Evolutionary conservation across 2,888 invertebrate genomes (phyloP), one percentile per base, ranked within the genome.

Genomic region (Lingula anatina): DNA sequence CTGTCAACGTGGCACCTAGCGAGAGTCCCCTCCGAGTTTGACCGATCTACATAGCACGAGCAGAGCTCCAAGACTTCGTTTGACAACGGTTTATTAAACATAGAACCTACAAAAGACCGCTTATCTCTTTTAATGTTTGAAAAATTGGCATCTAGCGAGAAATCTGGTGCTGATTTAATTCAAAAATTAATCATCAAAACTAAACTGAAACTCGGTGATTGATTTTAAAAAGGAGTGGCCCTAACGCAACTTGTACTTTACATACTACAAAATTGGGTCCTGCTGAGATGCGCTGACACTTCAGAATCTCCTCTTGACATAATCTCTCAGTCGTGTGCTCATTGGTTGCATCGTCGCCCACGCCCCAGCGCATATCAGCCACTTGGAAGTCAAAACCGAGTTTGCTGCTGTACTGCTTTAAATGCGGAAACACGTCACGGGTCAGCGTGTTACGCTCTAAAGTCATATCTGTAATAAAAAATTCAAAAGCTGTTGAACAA

Each of bases 321-420:
- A 73, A 57, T 18, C 60, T 62, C 44, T 68, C 66, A 12, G 69
- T 69, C 25, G 63, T 61, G 49, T 73, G 72, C 38, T 70, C 69
- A 56, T 66, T 66, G 31, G 68, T 65, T 25, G 63, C 64, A 41
- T 70, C 69, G 21, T 71, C 68, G 20, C 66, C 68, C 24, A 74
- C 62, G 23, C 73, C 73, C 73, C 73, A 74, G 24, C 73, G 55
- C 68, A 74, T 66, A 56, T 74, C 73, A 15, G 73, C 71, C 28
- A 70, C 60, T 50, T 70, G 70, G 47, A 74, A 72, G 53, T 71
- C 70, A 21, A 73, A 61, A 35, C 62, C 70, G 24, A 55, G 49
- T 18, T 46, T 37, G 1, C 64, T 50, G 53, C 73, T 71, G 53
- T 59, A 56, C 27, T 61, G 56, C 23, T 64, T 58, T 38, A 74